Evolutionary conservation across 2,888 invertebrate species (phyloP).

Genomic region (Galerucella nymphaeae): DNA sequence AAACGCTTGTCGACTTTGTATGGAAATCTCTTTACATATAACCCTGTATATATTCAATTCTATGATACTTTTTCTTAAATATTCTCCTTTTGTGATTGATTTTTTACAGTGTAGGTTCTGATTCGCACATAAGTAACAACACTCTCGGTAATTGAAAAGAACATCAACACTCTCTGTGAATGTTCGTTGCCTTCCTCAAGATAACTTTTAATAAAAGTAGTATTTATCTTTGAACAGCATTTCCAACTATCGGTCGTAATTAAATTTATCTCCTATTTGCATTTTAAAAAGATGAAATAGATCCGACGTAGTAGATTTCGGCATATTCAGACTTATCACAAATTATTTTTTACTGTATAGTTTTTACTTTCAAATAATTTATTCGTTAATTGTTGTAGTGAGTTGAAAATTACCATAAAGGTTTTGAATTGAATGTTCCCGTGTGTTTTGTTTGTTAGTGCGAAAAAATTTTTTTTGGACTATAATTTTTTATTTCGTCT

Average conservation of each 20-base stretch:
- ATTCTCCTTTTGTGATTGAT: too few species aligned
- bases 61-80: too few species aligned
- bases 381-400: background rate
- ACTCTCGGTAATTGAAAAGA: constrained; percentile 54
- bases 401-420: background rate
- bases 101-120: constrained; percentile 5
- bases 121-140: constrained; percentile 44
- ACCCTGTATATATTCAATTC: too few species aligned
- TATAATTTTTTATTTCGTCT: too few species aligned
- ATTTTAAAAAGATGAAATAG: constrained; percentile 20
- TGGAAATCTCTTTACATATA: too few species aligned
- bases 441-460: too few species aligned
- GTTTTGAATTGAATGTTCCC: too few species aligned
- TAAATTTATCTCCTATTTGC: constrained; percentile 45
- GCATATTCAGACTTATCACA: background rate
- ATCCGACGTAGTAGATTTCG: background rate
- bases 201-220: constrained; percentile 41
- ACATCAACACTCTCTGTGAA: constrained; percentile 31
- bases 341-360: background rate
- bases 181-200: constrained; percentile 30
- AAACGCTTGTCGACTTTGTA: too few species aligned
- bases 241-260: constrained; percentile 44
- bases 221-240: constrained; percentile 43
- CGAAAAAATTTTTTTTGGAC: too few species aligned
- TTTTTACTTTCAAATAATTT: background rate